These are phyloP conservation scores for Temnopleurus reevesii DNA, from an alignment of 53 echinoderm and acorn worm species.

Conservation along the genomic window DNA sequence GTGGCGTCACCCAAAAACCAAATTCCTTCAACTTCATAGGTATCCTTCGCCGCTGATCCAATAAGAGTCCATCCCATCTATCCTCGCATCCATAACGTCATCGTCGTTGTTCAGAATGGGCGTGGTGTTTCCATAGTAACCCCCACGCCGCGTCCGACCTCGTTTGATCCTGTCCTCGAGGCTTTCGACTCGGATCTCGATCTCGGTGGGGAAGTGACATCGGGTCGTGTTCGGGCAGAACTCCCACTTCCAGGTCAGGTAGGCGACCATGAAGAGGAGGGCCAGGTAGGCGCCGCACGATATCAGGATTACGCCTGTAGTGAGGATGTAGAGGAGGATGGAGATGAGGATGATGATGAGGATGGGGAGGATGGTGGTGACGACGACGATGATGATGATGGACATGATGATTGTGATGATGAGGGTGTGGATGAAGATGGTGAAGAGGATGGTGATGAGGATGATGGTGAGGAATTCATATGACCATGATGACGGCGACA, in stretches of 20 bases:
- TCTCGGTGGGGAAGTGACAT: slow-evolving; percentile 40
- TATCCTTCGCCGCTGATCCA: slow-evolving; percentile 16
- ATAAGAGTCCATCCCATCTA: neutral
- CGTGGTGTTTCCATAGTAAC: slow-evolving; percentile 38
- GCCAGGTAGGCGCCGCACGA: slow-evolving; percentile 39
- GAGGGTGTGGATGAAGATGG: too few relatives aligned
- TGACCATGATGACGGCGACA: neutral
- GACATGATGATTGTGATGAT: neutral
- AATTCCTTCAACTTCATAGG: too few relatives aligned
- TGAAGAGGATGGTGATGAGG: neutral
- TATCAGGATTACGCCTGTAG: slow-evolving; percentile 6
- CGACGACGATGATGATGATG: neutral
- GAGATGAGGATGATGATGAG: neutral
- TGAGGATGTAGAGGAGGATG: neutral
- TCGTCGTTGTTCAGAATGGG: neutral
- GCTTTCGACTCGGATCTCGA: slow-evolving; percentile 38
- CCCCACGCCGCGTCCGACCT: slow-evolving; percentile 2
- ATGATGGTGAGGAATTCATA: neutral
- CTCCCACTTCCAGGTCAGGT: slow-evolving; percentile 48
- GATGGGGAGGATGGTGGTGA: neutral
- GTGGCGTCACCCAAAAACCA: too few relatives aligned
- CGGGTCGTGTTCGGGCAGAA: slow-evolving; percentile 35
- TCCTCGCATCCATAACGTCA: neutral
- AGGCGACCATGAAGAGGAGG: slow-evolving; percentile 17
- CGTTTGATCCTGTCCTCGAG: slow-evolving; percentile 43